phyloP scores from a whole-genome alignment of 2,797 vertebrate species.

The Todus mexicanus region DNA sequence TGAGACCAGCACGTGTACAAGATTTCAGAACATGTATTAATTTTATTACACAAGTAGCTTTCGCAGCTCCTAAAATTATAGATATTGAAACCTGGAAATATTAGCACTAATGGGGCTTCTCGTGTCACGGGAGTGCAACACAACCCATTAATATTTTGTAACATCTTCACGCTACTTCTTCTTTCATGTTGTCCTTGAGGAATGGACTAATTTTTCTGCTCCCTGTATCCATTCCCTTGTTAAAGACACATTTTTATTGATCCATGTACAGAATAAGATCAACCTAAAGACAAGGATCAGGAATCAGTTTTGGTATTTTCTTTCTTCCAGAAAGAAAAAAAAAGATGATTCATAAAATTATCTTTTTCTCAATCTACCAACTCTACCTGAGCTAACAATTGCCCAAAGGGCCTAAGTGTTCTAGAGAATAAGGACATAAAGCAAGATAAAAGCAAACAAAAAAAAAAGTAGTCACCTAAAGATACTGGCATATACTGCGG shows the following conservation, averaged over 20 bases:
- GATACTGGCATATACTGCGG: neutral
- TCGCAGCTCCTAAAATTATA: neutral
- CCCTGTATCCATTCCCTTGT: neutral
- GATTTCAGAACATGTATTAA: neutral
- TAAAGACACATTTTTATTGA: constrained; percentile 24
- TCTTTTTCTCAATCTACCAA: neutral
- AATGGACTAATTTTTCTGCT: constrained; percentile 10
- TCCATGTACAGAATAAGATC: neutral
- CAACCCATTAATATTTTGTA: neutral
- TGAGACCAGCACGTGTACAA: neutral
- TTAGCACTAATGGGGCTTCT: neutral
- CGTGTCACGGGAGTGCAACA: neutral
- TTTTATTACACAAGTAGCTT: neutral
- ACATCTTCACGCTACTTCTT: neutral
- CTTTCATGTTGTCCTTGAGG: neutral
- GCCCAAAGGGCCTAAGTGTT: neutral
- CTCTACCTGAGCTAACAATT: neutral
- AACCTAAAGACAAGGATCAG: neutral
- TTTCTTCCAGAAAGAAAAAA: neutral
- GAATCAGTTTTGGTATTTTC: neutral
- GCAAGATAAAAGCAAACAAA: neutral
- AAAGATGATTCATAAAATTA: neutral
- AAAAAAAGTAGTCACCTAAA: neutral
- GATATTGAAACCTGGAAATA: neutral
- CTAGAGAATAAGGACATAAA: neutral